Percentiles rank a stretch among this genome's conserved stretches.
Evolutionary conservation across 1,140 invertebrate species (phyloP).

Genomic region (Dysdera silvatica): DNA sequence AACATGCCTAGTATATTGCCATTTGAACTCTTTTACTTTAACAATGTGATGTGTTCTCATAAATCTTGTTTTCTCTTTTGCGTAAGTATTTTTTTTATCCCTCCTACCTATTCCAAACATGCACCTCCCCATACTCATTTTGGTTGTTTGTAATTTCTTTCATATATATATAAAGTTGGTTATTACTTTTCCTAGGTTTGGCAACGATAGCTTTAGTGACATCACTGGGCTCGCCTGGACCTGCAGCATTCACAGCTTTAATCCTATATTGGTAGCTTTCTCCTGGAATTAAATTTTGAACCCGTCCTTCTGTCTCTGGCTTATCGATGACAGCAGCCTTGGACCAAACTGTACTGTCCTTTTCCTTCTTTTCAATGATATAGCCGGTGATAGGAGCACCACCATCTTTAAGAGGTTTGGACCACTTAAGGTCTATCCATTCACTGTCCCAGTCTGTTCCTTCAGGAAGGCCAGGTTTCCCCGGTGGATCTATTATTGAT

Average conservation of each 20-base stretch:
- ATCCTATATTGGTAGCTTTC: constrained; percentile 95
- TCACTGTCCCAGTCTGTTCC: constrained; percentile 90
- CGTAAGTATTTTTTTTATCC: too few relatives aligned
- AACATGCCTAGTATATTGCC: too few relatives aligned
- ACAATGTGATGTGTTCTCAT: too few relatives aligned
- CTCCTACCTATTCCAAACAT: too few relatives aligned
- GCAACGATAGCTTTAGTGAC: constrained; percentile 64
- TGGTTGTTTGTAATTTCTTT: too few relatives aligned
- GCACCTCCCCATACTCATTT: too few relatives aligned
- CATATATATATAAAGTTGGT: constrained; percentile 36
- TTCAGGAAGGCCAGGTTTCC: constrained; percentile 78
- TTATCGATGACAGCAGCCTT: constrained; percentile 70
- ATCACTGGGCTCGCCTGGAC: constrained; percentile 65
- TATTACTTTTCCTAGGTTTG: constrained; percentile 75
- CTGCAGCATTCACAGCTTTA: constrained; percentile 59
- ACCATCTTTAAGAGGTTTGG: constrained; percentile 76
- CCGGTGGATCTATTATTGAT: constrained; percentile 67
- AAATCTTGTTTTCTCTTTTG: too few relatives aligned
- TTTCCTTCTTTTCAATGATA: constrained; percentile 86
- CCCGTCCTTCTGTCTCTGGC: constrained; percentile 58
- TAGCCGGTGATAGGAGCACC: constrained; percentile 89
- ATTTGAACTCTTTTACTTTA: too few relatives aligned
- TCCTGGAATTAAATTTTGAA: constrained; percentile 84
- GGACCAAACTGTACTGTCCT: constrained; percentile 74
- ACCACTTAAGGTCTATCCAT: constrained; percentile 86